Conservation (phyloP, 1,140 invertebrate genomes). For the Diorhabda carinulata region DNA sequence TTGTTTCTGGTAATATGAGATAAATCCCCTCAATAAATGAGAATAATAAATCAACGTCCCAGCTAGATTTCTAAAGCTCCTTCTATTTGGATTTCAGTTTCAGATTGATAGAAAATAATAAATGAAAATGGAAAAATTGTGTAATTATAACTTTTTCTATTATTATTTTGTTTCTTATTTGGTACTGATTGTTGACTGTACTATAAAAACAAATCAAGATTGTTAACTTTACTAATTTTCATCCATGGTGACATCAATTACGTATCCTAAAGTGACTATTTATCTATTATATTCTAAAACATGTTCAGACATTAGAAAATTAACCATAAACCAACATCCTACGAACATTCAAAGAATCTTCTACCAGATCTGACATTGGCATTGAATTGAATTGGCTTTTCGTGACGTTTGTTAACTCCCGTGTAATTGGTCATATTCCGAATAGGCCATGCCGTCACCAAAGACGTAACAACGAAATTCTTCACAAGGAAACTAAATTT, state of each 20-base stretch:
- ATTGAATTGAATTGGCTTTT: slow-evolving; percentile 17
- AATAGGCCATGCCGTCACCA: background rate
- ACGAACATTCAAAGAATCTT: slow-evolving; percentile 1
- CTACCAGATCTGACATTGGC: slow-evolving; percentile 14
- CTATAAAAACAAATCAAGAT: background rate
- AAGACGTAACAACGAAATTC: background rate
- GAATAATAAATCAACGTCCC: too few relatives aligned
- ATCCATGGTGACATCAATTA: background rate
- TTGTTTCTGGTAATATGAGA: too few relatives aligned
- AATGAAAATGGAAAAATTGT: too few relatives aligned
- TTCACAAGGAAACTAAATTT: too few relatives aligned
- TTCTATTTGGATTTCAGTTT: too few relatives aligned
- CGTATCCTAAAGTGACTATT: background rate
- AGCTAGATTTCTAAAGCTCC: too few relatives aligned
- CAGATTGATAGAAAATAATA: too few relatives aligned
- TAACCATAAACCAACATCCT: slow-evolving; percentile 1
- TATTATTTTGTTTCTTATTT: too few relatives aligned
- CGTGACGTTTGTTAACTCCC: slow-evolving; percentile 19
- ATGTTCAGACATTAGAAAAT: background rate
- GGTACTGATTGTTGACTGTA: too few relatives aligned
- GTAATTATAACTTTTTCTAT: too few relatives aligned
- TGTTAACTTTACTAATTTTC: background rate
- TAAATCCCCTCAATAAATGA: too few relatives aligned
- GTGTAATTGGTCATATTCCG: slow-evolving; percentile 20
- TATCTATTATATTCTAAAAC: slow-evolving; percentile 3